A percentile compares a stretch with the other conserved stretches of the same genome.
Conservation (phyloP, 2,888 invertebrate species). For the Pristionchus maxplancki region DNA sequence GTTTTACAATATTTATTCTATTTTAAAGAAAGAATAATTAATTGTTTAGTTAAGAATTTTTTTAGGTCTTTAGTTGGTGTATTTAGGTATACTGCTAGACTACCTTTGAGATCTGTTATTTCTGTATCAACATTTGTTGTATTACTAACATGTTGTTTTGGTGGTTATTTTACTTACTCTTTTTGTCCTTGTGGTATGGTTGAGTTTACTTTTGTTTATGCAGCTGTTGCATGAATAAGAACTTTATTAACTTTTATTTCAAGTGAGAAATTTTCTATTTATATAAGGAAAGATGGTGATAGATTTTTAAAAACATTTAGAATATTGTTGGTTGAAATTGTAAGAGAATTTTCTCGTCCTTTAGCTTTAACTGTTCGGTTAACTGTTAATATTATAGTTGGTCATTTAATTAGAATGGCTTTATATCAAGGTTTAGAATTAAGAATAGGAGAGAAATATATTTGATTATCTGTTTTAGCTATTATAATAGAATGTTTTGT, state of each 20-base stretch:
- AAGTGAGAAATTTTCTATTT: constrained; percentile 66
- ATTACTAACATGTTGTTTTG: constrained; percentile 78
- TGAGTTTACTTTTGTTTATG: constrained; percentile 81
- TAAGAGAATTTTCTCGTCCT: constrained; percentile 70
- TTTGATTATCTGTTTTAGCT: constrained; percentile 66
- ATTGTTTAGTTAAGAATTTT: constrained; percentile 66
- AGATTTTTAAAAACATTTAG: constrained; percentile 66
- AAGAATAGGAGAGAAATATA: constrained; percentile 63
- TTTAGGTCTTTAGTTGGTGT: constrained; percentile 65
- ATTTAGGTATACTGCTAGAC: constrained; percentile 62
- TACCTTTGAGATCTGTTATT: constrained; percentile 62
- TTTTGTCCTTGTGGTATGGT: constrained; percentile 70
- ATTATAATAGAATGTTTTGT: constrained; percentile 73
- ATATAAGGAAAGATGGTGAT: constrained; percentile 67
- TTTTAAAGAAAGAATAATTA: constrained; percentile 67
- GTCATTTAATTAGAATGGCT: constrained; percentile 67
- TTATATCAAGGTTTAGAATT: constrained; percentile 64
- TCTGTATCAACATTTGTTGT: constrained; percentile 74
- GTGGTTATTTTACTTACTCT: constrained; percentile 75
- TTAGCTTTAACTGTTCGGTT: constrained; percentile 70
- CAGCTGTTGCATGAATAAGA: constrained; percentile 65
- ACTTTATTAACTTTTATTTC: constrained; percentile 67
- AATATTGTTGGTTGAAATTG: constrained; percentile 67
- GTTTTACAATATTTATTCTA: constrained; percentile 68
- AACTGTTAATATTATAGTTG: constrained; percentile 70